Evolutionary conservation across 92 coral and sea anemone genomes (phyloP).

Genomic region (Anthopleura xanthogrammica): DNA sequence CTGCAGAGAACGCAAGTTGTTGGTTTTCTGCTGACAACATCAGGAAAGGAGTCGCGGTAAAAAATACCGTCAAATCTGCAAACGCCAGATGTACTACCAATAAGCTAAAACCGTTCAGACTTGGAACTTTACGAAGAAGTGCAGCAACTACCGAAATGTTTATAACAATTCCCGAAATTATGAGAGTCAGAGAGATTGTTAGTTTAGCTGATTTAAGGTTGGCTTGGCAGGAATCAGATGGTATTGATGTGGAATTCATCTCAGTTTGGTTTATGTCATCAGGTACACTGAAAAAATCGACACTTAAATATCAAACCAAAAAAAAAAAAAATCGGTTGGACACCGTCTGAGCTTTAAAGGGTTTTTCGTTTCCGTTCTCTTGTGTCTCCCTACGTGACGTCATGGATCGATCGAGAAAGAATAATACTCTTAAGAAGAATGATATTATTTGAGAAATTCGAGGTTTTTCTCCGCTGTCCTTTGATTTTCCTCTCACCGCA

Average conservation of each 20-base stretch:
- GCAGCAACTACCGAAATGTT: conserved; percentile 2
- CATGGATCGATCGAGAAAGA: not conserved
- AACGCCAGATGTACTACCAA: conserved; percentile 7
- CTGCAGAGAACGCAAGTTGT: not conserved
- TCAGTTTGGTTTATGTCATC: too few relatives aligned
- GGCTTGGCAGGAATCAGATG: not conserved
- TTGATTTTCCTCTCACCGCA: too few relatives aligned
- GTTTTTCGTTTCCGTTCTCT: not conserved
- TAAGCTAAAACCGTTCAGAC: not conserved
- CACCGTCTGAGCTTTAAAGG: not conserved
- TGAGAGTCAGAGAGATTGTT: not conserved
- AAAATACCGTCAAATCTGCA: conserved; percentile 17
- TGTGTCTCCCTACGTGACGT: not conserved
- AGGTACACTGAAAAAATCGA: too few relatives aligned
- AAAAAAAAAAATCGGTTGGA: not conserved
- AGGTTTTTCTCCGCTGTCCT: too few relatives aligned
- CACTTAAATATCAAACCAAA: too few relatives aligned
- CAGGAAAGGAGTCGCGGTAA: conserved; percentile 8
- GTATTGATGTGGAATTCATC: not conserved
- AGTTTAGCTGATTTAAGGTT: not conserved
- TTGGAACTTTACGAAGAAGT: not conserved
- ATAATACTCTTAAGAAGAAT: too few relatives aligned
- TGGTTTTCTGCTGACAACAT: not conserved
- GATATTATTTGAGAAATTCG: too few relatives aligned
- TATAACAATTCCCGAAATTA: not conserved